phyloP scores from a whole-genome alignment of 2,797 vertebrate genomes.

The Acestrorhynchus altus region DNA sequence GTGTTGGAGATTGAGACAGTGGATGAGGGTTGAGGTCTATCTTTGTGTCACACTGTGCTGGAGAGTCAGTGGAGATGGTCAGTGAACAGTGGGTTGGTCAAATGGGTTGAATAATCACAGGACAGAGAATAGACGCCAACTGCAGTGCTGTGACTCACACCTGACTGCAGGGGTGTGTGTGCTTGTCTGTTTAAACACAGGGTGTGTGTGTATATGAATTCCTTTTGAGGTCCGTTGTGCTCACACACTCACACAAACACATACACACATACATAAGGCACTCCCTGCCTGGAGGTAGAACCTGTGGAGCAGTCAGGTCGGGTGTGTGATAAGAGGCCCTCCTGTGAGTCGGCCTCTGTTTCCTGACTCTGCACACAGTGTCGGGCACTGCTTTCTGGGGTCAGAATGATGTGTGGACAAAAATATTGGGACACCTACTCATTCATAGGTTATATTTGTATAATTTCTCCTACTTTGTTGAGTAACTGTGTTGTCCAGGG shows the following conservation, averaged over 20 bases:
- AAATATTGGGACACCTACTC: no score
- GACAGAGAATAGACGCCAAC: slow-evolving; percentile 59
- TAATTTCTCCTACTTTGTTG: no score
- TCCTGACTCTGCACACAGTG: slow-evolving; percentile 54
- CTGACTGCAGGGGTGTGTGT: slow-evolving; percentile 52
- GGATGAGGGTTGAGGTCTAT: slow-evolving; percentile 21
- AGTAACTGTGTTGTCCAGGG: no score
- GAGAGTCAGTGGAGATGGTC: slow-evolving; percentile 41
- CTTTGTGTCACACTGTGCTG: slow-evolving; percentile 16
- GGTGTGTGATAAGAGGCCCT: slow-evolving; percentile 28
- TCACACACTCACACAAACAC: slow-evolving; percentile 30
- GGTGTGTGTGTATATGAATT: slow-evolving; percentile 49
- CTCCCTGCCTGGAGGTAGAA: slow-evolving; percentile 45
- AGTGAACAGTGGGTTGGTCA: slow-evolving; percentile 59
- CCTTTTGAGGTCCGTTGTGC: slow-evolving; percentile 56
- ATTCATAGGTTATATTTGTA: no score
- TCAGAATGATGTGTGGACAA: neutral
- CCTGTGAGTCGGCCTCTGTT: slow-evolving; percentile 40
- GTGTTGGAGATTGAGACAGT: neutral
- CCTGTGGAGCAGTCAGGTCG: slow-evolving; percentile 21
- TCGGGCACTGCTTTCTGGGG: slow-evolving; percentile 24
- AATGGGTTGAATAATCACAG: slow-evolving; percentile 70
- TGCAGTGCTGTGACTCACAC: slow-evolving; percentile 70
- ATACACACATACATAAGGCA: slow-evolving; percentile 29
- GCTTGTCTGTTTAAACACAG: slow-evolving; percentile 47